These are phyloP conservation scores for Sericinus montela DNA, from an alignment of 2,888 invertebrate species.

Conservation along the genomic window DNA sequence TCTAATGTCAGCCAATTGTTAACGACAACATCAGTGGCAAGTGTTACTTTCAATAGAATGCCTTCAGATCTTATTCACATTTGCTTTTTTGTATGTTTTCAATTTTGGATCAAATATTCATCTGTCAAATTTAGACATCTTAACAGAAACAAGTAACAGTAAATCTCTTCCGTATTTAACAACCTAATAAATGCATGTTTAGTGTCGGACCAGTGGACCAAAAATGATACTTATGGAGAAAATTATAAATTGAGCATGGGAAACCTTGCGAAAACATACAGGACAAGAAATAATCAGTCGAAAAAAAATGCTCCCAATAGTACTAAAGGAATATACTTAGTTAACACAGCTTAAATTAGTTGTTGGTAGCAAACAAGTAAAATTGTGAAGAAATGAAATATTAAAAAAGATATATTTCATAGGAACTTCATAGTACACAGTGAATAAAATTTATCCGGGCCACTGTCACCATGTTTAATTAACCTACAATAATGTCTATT, in stretches of 20 bases:
- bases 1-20: constrained; percentile 28
- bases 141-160: constrained; percentile 69
- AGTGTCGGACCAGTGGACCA: constrained; percentile 50
- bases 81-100: constrained; percentile 21
- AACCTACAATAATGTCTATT: constrained; percentile 24
- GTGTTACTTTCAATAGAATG: constrained; percentile 20
- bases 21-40: constrained; percentile 24
- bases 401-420: constrained; percentile 22
- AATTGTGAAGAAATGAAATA: constrained; percentile 7
- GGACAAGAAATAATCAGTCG: constrained; percentile 57
- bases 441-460: constrained; percentile 39
- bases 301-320: constrained; percentile 53
- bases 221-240: constrained; percentile 37
- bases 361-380: constrained; percentile 6
- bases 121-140: constrained; percentile 45
- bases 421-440: constrained; percentile 29
- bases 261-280: constrained; percentile 41
- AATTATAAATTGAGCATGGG: constrained; percentile 32
- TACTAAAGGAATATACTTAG: constrained; percentile 65
- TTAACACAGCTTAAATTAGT: constrained; percentile 68
- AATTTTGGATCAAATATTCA: constrained; percentile 32
- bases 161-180: constrained; percentile 71
- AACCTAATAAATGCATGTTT: constrained; percentile 74
- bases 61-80: constrained; percentile 37
- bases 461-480: constrained; percentile 33